Base-by-base conservation (phyloP, 2,113 vertebrate species). In the Hystrix cristata region DNA sequence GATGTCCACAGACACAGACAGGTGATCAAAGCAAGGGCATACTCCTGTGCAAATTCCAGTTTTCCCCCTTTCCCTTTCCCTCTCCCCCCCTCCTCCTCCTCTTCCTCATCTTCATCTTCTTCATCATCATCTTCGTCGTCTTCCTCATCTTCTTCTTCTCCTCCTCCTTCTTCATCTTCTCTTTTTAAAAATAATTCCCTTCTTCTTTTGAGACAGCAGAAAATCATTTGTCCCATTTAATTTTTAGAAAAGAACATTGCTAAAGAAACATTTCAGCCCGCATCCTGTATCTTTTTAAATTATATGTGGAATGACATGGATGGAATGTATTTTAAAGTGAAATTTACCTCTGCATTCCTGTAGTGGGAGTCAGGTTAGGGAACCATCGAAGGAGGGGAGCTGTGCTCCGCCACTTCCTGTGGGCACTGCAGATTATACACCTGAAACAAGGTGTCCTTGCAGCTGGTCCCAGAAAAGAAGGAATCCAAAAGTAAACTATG, bases 251-350 rank as follows among this genome's bases (percentile, higher is more conserved):
- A 79, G 43, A 95, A 76, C 6, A 53, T 89, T 62, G 38, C 29
- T 89, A 19, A 91, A 91, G 57, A 65, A 82, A 27, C 60, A 80
- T 85, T 38, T 72, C 29, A 53, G 16, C n/a, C 21, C 29, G 48
- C 83, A 67, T 38, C 51, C 21, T 80, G 4, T 65, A 43, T 92
- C 83, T 81, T 78, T 65, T 89, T 88, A 98, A 97, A 95, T 96
- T 51, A 19, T 97, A 95, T 16, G 74, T 95, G 23, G 90, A 97
- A 23, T 97, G 98, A 67, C 97, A 98, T 89, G 94, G 94, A 9
- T 11, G 98, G 11, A 94, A 96, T 1, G 64, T 95, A 15, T 53
- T 96, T 27, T 69, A 34, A 64, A 96, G 98, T 82, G 29, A 96
- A 23, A 38, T 94, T 64, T 80, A 91, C 29, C 79, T 98, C 65